Percentiles rank a stretch among this genome's conserved stretches.
Evolutionary conservation across 1,140 invertebrate genomes (phyloP).

Genomic region (Trachymyrmex septentrionalis): DNA sequence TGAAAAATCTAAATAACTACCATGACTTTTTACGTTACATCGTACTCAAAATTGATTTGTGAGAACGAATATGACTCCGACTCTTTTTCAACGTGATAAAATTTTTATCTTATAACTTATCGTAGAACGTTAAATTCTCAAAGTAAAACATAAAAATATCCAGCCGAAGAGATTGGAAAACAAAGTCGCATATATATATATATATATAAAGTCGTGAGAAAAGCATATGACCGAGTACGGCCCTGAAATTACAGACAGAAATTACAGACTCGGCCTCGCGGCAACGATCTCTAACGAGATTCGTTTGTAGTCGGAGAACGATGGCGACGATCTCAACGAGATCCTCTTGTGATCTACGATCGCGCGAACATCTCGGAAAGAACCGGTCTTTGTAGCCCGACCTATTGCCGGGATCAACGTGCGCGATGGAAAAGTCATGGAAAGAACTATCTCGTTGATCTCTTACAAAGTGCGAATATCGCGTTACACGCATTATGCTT

Average conservation of each 20-base stretch:
- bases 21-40: background rate
- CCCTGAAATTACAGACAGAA: conserved; percentile 59
- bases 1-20: conserved; percentile 9
- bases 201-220: background rate
- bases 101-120: background rate
- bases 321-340: conserved; percentile 63
- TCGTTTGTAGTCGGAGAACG: conserved; percentile 64
- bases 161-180: too few relatives aligned
- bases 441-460: conserved; percentile 54
- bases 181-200: background rate
- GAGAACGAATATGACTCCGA: background rate
- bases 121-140: background rate
- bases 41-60: background rate
- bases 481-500: conserved; percentile 33
- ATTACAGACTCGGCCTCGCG: conserved; percentile 68
- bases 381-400: conserved; percentile 43
- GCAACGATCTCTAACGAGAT: conserved; percentile 74
- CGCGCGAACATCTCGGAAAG: conserved; percentile 38
- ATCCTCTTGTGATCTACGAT: conserved; percentile 58
- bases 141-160: background rate
- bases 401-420: conserved; percentile 48
- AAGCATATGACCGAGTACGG: conserved; percentile 27
- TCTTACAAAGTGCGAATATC: conserved; percentile 43
- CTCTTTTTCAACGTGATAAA: background rate
- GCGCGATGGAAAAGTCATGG: conserved; percentile 53